Conservation (phyloP, 2,797 vertebrate species). For the Vireo griseus region DNA sequence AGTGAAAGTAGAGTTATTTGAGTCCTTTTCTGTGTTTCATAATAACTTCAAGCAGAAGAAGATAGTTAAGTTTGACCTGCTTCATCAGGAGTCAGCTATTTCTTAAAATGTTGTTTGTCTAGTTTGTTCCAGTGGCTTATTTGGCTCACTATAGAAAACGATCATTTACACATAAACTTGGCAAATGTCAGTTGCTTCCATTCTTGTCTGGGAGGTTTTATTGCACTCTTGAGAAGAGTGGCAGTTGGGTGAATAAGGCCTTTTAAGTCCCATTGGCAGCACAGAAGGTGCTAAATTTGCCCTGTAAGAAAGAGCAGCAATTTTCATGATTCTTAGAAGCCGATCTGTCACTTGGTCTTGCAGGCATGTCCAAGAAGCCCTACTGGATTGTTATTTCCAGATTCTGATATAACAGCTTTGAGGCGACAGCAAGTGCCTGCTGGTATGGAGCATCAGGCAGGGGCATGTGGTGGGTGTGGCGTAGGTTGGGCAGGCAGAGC, state of each 20-base stretch:
- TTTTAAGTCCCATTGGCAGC: not conserved
- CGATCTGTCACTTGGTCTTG: not conserved
- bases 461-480: rapidly evolving
- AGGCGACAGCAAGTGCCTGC: not conserved
- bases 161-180: conserved; percentile 1
- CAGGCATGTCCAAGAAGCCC: not conserved
- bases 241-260: not conserved
- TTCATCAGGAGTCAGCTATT: not conserved
- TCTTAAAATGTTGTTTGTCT: not conserved
- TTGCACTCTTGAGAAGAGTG: not conserved
- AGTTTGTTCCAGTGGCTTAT: not conserved
- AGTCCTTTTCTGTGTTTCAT: not conserved
- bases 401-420: not conserved
- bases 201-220: conserved; percentile 7
- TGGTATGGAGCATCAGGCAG: not conserved
- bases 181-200: not conserved
- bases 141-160: rapidly evolving
- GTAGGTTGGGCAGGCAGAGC: not conserved
- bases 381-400: not conserved
- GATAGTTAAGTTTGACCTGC: not conserved
- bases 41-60: not conserved
- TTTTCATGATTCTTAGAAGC: not conserved
- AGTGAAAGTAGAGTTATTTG: not conserved
- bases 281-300: not conserved
- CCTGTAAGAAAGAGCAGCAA: not conserved